Evolutionary conservation across 2,888 invertebrate genomes (phyloP), one percentile per base, ranked within the genome.

Genomic region (Hololepta plana): DNA sequence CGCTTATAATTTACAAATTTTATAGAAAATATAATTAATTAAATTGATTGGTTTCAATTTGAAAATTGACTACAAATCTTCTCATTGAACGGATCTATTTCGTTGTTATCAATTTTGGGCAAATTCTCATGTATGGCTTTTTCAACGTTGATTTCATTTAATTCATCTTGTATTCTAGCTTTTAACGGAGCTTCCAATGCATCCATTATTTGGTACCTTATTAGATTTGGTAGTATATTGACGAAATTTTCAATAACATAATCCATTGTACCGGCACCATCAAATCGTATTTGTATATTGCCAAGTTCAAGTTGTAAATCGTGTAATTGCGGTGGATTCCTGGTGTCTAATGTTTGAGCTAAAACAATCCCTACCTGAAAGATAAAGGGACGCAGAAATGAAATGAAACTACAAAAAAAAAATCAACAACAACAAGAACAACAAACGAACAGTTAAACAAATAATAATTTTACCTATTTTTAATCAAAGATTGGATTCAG

Each of bases 141-240:
- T 45, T 84, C 82, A 2, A 81, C 67, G 41, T 84, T 68, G 12
- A 84, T 57, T 40, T 67, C 67, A 44, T 82, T 65, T 20, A 84
- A 53, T 40, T 77, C 73, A 38, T 71, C 69, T 44, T 80, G 77
- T 3, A 84, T 58, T 32, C 72, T 67, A 37, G 70, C 64, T 45
- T 67, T 76, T 3, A 84, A 52, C 0, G 84, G 82, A 17, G 70
- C 69, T 53, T 85, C 84, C 19, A 85, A 47, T 0, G 81, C 80
- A 43, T 82, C 79, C 69, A 84, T 77, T 32, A 87, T 81, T 54
- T 85, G 84, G 46, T 82, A 81, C 28, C 88, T 65, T 32, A 90
- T 55, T 23, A 85, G 55, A 60, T 90, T 88, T 1, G 87, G 85
- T 26, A 87, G 44, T 23, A 87, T 60, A 48, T 88, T 90, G 0